Percentiles rank a stretch among this genome's conserved stretches.
phyloP scores from a whole-genome alignment of 2,888 invertebrate genomes.

The Tipula confusa region DNA sequence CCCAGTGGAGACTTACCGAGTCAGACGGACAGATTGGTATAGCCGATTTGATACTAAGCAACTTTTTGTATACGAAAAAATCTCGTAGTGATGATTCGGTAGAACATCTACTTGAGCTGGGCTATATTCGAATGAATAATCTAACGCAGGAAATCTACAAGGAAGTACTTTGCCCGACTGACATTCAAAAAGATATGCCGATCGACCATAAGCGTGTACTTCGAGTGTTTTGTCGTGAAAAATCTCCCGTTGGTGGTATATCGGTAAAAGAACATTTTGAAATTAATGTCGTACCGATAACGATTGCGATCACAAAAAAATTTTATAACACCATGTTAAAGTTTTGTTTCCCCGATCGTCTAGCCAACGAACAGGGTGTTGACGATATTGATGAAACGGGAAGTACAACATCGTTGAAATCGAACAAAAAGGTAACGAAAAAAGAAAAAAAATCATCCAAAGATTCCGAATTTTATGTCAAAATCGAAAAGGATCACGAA shows the following conservation, averaged over 20 bases:
- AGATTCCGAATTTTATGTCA: conserved; percentile 86
- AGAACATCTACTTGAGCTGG: conserved; percentile 92
- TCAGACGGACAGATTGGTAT: conserved; percentile 97
- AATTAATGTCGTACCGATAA: conserved; percentile 92
- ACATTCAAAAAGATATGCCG: conserved; percentile 79
- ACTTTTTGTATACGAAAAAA: conserved; percentile 95
- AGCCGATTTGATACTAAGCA: conserved; percentile 90
- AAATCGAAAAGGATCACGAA: conserved; percentile 66
- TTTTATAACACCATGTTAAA: conserved; percentile 96
- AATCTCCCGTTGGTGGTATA: conserved; percentile 97
- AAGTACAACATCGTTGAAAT: conserved; percentile 53
- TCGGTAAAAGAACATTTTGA: conserved; percentile 99
- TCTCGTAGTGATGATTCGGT: conserved; percentile 96
- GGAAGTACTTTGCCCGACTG: conserved; percentile 76
- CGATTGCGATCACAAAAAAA: conserved; percentile 88
- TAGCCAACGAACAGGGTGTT: conserved; percentile 67
- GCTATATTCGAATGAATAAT: conserved; percentile 93
- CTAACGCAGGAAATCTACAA: conserved; percentile 89
- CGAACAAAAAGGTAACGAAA: conserved; percentile 42
- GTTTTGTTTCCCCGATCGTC: conserved; percentile 95
- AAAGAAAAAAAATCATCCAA: conserved; percentile 58
- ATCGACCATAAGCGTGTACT: conserved; percentile 88
- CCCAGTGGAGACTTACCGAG: conserved; percentile 96
- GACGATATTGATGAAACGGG: conserved; percentile 55
- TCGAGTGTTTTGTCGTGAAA: conserved; percentile 91